These are phyloP conservation scores for Drosophila oshimai DNA, from an alignment of 1,140 invertebrate genomes.

Conservation along the genomic window DNA sequence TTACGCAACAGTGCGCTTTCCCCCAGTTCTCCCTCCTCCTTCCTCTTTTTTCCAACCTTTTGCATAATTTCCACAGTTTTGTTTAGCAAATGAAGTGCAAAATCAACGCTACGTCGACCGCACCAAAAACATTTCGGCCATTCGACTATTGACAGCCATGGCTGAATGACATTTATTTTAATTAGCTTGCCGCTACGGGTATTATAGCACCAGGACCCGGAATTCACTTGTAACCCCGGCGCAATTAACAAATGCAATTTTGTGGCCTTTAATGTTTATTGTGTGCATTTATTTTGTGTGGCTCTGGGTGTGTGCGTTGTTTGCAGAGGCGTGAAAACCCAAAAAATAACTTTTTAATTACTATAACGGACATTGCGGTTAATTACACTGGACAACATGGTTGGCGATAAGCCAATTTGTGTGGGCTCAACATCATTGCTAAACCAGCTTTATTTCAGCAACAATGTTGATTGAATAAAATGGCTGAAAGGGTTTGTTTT, in stretches of 20 bases:
- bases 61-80: conserved; percentile 16
- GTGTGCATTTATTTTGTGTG: conserved; percentile 18
- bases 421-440: background rate
- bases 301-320: background rate
- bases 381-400: conserved; percentile 45
- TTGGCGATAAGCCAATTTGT: conserved; percentile 36
- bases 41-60: background rate
- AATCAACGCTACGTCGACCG: conserved; percentile 42
- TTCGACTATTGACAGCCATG: conserved; percentile 50
- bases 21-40: background rate
- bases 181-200: conserved; percentile 53
- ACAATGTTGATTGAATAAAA: conserved; percentile 6
- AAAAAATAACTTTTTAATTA: conserved; percentile 61
- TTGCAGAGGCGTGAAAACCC: conserved; percentile 48
- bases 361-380: conserved; percentile 43
- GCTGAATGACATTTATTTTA: conserved; percentile 73
- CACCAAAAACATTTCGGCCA: conserved; percentile 43
- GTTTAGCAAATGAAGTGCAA: conserved; percentile 69
- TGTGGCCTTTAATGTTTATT: conserved; percentile 53
- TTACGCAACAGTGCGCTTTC: conserved; percentile 35
- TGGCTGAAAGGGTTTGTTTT: background rate
- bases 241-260: conserved; percentile 70
- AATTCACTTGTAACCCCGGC: conserved; percentile 35
- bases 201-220: background rate
- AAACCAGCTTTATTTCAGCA: no score